A percentile compares a stretch with the other conserved stretches of the same genome.
Conservation (phyloP, 2,797 vertebrate genomes). For the Merluccius polli region DNA sequence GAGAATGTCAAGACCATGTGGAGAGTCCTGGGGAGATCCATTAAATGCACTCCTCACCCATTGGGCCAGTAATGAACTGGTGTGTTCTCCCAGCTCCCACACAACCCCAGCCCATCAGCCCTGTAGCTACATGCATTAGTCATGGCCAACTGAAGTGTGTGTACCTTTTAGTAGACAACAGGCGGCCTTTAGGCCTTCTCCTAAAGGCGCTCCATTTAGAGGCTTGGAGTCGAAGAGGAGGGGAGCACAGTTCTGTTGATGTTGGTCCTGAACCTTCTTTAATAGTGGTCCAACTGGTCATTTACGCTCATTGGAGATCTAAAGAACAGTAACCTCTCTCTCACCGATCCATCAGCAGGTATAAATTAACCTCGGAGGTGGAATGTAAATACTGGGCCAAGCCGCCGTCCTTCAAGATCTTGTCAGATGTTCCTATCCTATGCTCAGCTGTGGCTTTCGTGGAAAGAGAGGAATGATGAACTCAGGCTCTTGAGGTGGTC, state of each 20-base stretch:
- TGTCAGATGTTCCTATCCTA: slow-evolving; percentile 27
- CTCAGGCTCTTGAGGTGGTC: not conserved
- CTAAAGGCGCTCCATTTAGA: slow-evolving; percentile 15
- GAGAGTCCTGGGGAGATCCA: slow-evolving; percentile 57
- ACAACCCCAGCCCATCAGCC: slow-evolving; percentile 44
- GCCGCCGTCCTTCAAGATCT: slow-evolving; percentile 42
- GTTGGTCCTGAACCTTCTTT: not conserved
- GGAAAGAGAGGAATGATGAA: not conserved
- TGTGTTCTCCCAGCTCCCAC: slow-evolving; percentile 37
- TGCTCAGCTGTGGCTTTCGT: not conserved
- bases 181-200: not conserved
- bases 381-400: slow-evolving; percentile 43
- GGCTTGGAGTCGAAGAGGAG: not conserved
- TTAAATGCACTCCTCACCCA: slow-evolving; percentile 55
- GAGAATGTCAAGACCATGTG: slow-evolving; percentile 35
- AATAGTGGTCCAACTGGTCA: not conserved
- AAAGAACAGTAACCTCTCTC: not conserved
- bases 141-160: slow-evolving; percentile 35
- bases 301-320: not conserved
- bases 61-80: slow-evolving; percentile 60
- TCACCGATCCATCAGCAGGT: slow-evolving; percentile 5
- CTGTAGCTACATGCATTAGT: slow-evolving; percentile 38
- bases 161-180: slow-evolving; percentile 24
- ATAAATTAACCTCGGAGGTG: slow-evolving; percentile 48
- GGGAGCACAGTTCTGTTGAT: not conserved